A percentile compares a stretch with the other conserved stretches of the same genome.
Evolutionary conservation across 2,113 vertebrate species (phyloP).

Genomic region (Hystrix brachyura): DNA sequence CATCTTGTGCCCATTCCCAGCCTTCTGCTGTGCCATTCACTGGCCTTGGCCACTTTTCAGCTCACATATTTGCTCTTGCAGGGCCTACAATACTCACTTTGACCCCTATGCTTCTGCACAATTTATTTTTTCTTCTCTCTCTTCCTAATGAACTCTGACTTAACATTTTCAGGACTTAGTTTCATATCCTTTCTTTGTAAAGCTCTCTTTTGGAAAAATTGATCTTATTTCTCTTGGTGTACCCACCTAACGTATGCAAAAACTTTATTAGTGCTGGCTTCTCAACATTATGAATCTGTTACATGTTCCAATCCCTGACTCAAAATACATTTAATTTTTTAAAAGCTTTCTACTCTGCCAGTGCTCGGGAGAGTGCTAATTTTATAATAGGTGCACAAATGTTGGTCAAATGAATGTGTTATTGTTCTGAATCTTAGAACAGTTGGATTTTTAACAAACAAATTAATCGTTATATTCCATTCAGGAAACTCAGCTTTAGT

Average conservation of each 20-base stretch:
- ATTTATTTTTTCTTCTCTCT: not conserved
- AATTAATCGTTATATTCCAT: not conserved
- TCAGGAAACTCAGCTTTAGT: constrained; percentile 11
- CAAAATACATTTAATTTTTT: constrained; percentile 4
- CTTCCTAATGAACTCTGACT: constrained; percentile 29
- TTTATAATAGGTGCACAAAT: not conserved
- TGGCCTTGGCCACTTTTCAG: not conserved
- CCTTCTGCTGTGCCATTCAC: not conserved
- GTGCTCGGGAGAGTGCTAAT: not conserved
- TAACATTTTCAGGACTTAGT: constrained; percentile 15
- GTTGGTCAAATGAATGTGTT: not conserved
- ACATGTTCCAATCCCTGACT: not conserved
- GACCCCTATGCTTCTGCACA: not conserved
- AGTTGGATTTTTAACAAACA: constrained; percentile 22
- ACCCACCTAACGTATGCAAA: not conserved
- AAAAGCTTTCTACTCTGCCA: constrained; percentile 4
- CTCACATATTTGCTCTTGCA: not conserved
- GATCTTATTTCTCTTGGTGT: not conserved
- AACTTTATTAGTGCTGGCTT: not conserved
- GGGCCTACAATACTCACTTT: not conserved
- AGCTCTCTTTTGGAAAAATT: not conserved
- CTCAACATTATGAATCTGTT: constrained; percentile 31
- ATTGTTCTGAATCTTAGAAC: constrained; percentile 4
- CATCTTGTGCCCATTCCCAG: not conserved
- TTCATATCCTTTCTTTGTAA: not conserved